Base-by-base conservation (phyloP, 2,888 invertebrate species). In the Caenorhabditis wallacei region DNA sequence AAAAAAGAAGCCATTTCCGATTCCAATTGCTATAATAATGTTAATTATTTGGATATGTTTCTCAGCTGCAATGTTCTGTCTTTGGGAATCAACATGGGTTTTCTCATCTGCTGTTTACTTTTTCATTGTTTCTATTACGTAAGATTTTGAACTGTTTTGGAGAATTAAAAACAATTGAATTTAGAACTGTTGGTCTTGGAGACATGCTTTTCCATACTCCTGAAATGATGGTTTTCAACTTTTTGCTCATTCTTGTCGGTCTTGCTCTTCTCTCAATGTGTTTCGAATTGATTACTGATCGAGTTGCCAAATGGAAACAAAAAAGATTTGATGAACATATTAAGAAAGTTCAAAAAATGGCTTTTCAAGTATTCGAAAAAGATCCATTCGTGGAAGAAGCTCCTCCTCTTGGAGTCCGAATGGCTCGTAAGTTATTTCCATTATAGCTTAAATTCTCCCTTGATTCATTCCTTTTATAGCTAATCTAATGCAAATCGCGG, bases 51-150 rank as follows among this genome's bases (percentile, higher is more conserved):
- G 90, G 90, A 90, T 91, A 26, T 78, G 89, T 24, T 84, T 90
- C 59, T 88, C 89, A 16, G 89, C 91, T 7, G 46, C 84, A 30
- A 68, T 86, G 54, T 85, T 87, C 40, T 85, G 85, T 53, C 78
- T 83, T 30, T 87, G 86, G 86, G 87, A 87, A 64, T 30, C 61
- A 11, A 82, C 86, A 20, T 87, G 87, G 87, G 85, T 87, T 1
- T 88, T 85, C 80, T 69, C 84, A 35, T 90, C 89, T 1, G 86
- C 88, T 24, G 87, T 91, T 40, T 91, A 91, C 85, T 91, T 91
- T 76, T 91, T 89, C 81, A 90, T 91, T 63, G 90, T 91, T 1
- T 92, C 91, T 0, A 91, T 91, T 70, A 88, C 89, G 90, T 89
- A 20, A 57, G 69, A 40, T 22, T 61, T 4, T 1, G 16, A 11